Base-by-base conservation (phyloP, 2,888 invertebrate genomes). In the Augiades crinisus region DNA sequence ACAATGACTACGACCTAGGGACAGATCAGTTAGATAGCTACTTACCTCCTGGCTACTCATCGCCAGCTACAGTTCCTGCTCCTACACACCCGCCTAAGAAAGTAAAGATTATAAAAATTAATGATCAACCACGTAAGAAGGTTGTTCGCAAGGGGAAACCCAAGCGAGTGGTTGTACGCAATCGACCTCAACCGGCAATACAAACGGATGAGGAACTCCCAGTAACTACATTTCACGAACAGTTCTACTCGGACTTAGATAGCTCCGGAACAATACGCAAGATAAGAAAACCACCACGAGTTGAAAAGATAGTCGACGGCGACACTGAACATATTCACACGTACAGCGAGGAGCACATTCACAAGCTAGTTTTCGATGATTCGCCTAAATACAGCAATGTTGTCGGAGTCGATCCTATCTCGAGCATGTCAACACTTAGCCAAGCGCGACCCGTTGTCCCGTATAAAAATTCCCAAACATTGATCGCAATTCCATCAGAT, bases 271-370 rank as follows among this genome's bases (percentile, higher is more conserved):
- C 85, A 19, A 78, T 90, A 45, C 81, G 75, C 62, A 90, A 84
- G 65, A 72, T 85, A 7, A 85, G 68, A 57, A 89, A 84, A 70
- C 90, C 90, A 43, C 88, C 81, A 65, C 76, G 90, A 61, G 78
- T 90, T 37, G 90, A 90, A 71, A 90, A 90, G 75, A 89, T 88
- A 58, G 76, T 90, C 57, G 90, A 90, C 54, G 90, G 90, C 53
- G 82, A 90, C 64, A 88, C 85, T 57, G 90, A 90, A 70, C 90
- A 90, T 56, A 87, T 90, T 57, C 90, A 90, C 60, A 89, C 89
- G 0, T 90, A 88, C 56, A 90, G 83, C 56, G 90, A 90, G 62
- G 90, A 90, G 60, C 90, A 90, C 44, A 81, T 90, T 49, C 90
- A 90, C 57, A 90, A 90, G 61, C 64, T 89, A 50, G 68, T 87